phyloP scores from a whole-genome alignment of 2,797 vertebrate species.

The Xerus rutilus region DNA sequence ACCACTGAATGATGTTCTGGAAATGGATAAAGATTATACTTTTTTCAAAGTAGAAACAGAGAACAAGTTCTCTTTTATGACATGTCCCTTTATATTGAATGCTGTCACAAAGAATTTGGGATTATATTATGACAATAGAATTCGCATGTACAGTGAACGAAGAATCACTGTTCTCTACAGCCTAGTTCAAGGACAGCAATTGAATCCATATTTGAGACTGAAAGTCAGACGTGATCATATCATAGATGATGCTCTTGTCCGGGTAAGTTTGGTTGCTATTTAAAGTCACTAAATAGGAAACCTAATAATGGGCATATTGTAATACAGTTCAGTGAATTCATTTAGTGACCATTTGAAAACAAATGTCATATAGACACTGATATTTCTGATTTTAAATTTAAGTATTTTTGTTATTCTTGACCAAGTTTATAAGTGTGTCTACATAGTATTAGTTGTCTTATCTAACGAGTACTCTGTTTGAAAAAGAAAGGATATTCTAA shows the following conservation, averaged over 20 bases:
- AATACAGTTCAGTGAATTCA: neutral
- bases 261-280: constrained; percentile 91
- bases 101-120: constrained; percentile 98
- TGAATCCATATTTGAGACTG: constrained; percentile 96
- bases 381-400: neutral
- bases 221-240: constrained; percentile 99
- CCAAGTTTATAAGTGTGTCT: neutral
- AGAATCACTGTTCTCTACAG: constrained; percentile 99
- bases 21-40: constrained; percentile 99
- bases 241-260: constrained; percentile 98
- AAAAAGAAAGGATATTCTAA: neutral
- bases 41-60: constrained; percentile 99
- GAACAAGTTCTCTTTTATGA: constrained; percentile 99
- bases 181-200: constrained; percentile 97
- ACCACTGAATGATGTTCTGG: constrained; percentile 97
- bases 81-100: constrained; percentile 97
- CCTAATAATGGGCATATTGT: neutral
- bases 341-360: neutral
- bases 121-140: constrained; percentile 99
- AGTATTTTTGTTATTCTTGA: neutral
- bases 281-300: neutral
- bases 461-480: neutral
- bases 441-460: neutral
- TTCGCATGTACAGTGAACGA: constrained; percentile 99
- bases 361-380: too few species aligned